Percentiles rank a stretch among this genome's conserved stretches.
Conservation (phyloP, 37 sponge, comb jelly and placozoan species). For the Crambe crambe region DNA sequence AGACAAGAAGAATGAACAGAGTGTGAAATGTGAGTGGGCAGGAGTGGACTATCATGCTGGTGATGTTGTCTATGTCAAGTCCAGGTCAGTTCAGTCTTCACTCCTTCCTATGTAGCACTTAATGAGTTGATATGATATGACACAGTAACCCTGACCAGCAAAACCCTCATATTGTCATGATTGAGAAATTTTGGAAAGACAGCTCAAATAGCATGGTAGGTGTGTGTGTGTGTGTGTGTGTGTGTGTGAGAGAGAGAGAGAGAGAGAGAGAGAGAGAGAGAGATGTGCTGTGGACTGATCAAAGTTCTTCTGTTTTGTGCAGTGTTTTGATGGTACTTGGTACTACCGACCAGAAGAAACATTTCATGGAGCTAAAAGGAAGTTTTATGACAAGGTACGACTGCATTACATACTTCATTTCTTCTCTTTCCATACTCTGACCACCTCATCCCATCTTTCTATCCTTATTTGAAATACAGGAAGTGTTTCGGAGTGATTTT, state of each 20-base stretch:
- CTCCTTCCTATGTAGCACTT: neutral
- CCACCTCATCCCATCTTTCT: neutral
- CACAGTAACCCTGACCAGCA: slow-evolving; percentile 13
- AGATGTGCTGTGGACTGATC: neutral
- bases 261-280: slow-evolving; percentile 1
- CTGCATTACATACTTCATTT: too few relatives aligned
- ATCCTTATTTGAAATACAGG: slow-evolving; percentile 33
- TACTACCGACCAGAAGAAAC: slow-evolving; percentile 90
- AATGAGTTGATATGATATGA: neutral
- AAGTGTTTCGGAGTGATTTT: slow-evolving; percentile 87
- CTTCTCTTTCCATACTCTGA: neutral
- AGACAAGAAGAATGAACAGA: slow-evolving; percentile 13
- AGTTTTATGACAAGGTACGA: slow-evolving; percentile 73
- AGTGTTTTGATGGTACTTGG: slow-evolving; percentile 89
- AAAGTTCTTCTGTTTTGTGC: neutral
- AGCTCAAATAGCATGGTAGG: slow-evolving; percentile 33
- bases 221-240: too few relatives aligned
- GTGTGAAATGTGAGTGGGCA: slow-evolving; percentile 5
- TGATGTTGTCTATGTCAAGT: slow-evolving; percentile 50
- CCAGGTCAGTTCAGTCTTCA: neutral
- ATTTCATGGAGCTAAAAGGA: slow-evolving; percentile 77
- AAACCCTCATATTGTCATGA: slow-evolving; percentile 62
- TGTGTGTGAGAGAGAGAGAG: neutral
- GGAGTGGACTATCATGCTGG: slow-evolving; percentile 37
- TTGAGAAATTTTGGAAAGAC: slow-evolving; percentile 78